Evolutionary conservation across 2,888 invertebrate genomes (phyloP), one percentile per base, ranked within the genome.

Genomic region (Synergus gifuensis): DNA sequence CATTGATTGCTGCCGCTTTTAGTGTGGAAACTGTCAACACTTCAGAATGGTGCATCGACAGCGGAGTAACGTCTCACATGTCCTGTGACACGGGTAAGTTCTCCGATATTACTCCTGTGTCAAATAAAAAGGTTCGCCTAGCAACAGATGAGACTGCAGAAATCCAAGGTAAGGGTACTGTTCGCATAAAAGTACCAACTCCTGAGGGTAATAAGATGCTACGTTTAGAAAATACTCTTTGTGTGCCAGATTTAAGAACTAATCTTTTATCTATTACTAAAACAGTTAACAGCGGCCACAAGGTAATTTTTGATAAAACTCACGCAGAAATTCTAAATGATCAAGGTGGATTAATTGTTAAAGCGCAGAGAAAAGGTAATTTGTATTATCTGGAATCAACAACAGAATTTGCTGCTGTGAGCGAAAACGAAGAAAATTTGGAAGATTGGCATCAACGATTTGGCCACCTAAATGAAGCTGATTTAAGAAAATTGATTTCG

Each of bases 381-480:
- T 49, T 49, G 5, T 49, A 81, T 44, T 78, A 76, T 58, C 62
- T 83, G 7, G 44, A 82, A 63, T 62, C 63, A 16, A 18, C 11
- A 14, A 36, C 40, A 16, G 64, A 78, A 67, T 60, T 58, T 28
- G 28, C 79, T 66, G 78, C 42, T 28, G 78, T 66, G 9, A 54
- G 54, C 11, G 67, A 79, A 44, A 69, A 73, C 16, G 44, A 66
- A 44, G 77, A 49, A 42, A 44, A 64, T 49, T 58, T 82, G 18
- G 76, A 80, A 49, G 73, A 81, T n/a, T 84, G 84, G 82, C 84
- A 85, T 78, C 77, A 79, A 49, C 63, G 85, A 12, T 76, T 83
- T 54, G 82, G 85, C 16, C 85, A 85, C 63, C 66, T 85, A 4
- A 85, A 85, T 60, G 79, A 81, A 49, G 44, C 64, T 0, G 79